A percentile compares a stretch with the other conserved stretches of the same genome.
Conservation (phyloP, 1,140 invertebrate species). For the Theocolax elegans region DNA sequence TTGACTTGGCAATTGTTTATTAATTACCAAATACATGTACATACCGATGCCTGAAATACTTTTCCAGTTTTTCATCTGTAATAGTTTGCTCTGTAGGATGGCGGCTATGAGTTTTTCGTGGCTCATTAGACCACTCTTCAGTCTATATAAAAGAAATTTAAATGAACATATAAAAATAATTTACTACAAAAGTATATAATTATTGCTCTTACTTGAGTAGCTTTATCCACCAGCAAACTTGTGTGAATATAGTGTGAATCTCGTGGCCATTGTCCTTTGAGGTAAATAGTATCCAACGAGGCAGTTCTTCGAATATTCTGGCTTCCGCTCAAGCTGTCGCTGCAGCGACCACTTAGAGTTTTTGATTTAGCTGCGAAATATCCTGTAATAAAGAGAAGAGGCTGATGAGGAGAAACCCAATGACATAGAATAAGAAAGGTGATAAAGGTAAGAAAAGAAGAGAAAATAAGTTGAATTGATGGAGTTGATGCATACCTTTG, state of each 20-base stretch:
- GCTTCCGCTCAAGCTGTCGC: slow-evolving; percentile 63
- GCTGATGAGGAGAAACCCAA: no score
- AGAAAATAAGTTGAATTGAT: background rate
- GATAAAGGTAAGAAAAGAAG: background rate
- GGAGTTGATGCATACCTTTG: slow-evolving; percentile 69
- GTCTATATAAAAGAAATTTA: slow-evolving; percentile 67
- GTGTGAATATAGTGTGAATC: slow-evolving; percentile 76
- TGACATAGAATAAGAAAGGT: no score
- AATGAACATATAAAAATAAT: no score
- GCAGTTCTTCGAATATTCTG: slow-evolving; percentile 79
- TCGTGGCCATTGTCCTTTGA: slow-evolving; percentile 80
- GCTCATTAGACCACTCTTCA: slow-evolving; percentile 74
- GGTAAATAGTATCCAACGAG: slow-evolving; percentile 81
- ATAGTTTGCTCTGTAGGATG: slow-evolving; percentile 62
- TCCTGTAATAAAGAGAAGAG: background rate
- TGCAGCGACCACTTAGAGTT: slow-evolving; percentile 67
- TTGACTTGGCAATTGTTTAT: no score
- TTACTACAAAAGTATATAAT: no score
- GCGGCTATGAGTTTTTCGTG: slow-evolving; percentile 64
- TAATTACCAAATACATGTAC: background rate
- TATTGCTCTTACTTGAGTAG: slow-evolving; percentile 79
- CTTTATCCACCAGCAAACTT: slow-evolving; percentile 78
- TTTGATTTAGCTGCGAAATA: slow-evolving; percentile 72
- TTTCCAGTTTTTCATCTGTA: slow-evolving; percentile 69
- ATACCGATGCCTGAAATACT: slow-evolving; percentile 68